Base-by-base conservation (phyloP, 2,797 vertebrate species). In the Gobionotothen gibberifrons region DNA sequence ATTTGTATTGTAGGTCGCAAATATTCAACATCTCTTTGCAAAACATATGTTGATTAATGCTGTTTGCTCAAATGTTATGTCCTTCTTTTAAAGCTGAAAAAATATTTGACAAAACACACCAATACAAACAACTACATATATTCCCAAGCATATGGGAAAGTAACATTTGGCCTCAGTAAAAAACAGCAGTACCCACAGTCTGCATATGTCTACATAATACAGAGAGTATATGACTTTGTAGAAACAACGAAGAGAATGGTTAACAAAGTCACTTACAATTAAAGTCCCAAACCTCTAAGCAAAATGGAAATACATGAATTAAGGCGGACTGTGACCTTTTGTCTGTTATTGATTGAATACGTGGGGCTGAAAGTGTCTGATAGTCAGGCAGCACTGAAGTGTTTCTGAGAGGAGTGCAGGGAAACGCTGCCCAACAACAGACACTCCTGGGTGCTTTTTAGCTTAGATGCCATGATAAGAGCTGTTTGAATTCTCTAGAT, bases 341-440 rank as follows among this genome's bases (percentile, higher is more conserved):
- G 10, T 66, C 2, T 29, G 63, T 43, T 51, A 16, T 5, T 47
- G 21, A 39, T 29, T 5, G 21, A 5, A n/a, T 15, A 56, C 46
- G 32, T 47, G 14, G 15, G 26, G 5, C 10, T 19, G 9, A 32
- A 44, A 13, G 21, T 17, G 21, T 17, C n/a, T 65, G 65, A 54
- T 26, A n/a, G 21, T 7, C 26, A 40, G 6, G 22, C 46, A 22
- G 46, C 40, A 32, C 9, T 36, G 52, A 39, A 53, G 46, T 36
- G 29, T 43, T 11, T n/a, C 14, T 12, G 0, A 10, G 2, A 36
- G 11, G 7, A 32, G 22, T 10, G 26, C 21, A 15, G 14, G 55
- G 1, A 65, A 40, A 57, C 22, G n/a, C 17, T 69, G 22, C 52
- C 16, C 55, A n/a, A 56, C 57, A 62, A 60, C 48, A 58, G 0